Conservation (phyloP, 2,797 vertebrate species). For the Amblyopsis hoosieri region DNA sequence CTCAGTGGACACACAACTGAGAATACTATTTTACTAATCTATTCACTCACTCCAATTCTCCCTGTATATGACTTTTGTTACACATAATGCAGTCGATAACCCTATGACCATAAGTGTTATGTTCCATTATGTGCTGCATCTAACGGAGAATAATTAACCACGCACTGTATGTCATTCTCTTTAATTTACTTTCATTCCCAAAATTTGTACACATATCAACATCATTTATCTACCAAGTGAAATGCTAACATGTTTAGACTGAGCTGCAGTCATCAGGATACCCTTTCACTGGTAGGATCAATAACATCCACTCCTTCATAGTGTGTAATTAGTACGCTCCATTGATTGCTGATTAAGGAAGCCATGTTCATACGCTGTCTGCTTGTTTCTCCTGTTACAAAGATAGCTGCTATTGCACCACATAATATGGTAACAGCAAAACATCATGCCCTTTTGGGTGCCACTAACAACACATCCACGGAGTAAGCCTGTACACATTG, state of each 20-base stretch:
- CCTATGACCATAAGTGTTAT: not conserved
- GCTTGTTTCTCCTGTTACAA: slow-evolving; percentile 13
- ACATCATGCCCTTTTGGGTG: no score
- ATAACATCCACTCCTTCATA: slow-evolving; percentile 35
- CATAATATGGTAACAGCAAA: no score
- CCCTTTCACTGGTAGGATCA: slow-evolving; percentile 49
- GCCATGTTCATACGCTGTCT: slow-evolving; percentile 22
- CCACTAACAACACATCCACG: not conserved
- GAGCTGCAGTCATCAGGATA: slow-evolving; percentile 22
- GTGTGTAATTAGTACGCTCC: slow-evolving; percentile 31
- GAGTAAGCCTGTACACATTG: not conserved
- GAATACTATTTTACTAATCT: not conserved
- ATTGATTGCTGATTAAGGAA: slow-evolving; percentile 37
- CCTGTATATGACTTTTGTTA: not conserved
- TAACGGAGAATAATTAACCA: not conserved
- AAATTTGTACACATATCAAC: not conserved
- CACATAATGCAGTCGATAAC: not conserved
- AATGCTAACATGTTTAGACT: slow-evolving; percentile 19
- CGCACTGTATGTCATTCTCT: not conserved
- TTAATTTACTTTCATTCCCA: not conserved
- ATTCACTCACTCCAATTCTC: no score
- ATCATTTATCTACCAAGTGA: slow-evolving; percentile 21
- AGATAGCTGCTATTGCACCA: slow-evolving; percentile 20
- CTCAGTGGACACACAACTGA: not conserved
- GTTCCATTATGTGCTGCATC: not conserved